A percentile compares a stretch with the other conserved stretches of the same genome.
These are phyloP conservation scores for Bimastos eiseni DNA, from an alignment of 2,888 invertebrate species.

Conservation along the genomic window DNA sequence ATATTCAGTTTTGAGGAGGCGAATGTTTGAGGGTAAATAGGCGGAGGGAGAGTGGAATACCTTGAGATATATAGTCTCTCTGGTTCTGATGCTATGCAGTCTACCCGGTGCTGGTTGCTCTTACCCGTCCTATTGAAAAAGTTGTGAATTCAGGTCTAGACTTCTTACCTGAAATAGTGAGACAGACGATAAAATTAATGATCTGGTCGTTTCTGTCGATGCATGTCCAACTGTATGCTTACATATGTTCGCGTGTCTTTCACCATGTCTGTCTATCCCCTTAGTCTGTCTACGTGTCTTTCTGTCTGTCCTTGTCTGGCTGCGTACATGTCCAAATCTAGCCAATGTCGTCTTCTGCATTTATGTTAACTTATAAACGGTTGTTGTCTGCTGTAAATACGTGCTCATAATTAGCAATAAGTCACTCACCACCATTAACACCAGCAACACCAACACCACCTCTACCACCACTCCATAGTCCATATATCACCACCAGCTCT, in stretches of 20 bases:
- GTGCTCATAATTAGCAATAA: conserved; percentile 13
- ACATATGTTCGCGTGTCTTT: not conserved
- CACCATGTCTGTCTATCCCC: not conserved
- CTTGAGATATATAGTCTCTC: not conserved
- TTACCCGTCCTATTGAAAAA: not conserved
- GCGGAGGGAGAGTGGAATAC: not conserved
- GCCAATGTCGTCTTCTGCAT: not conserved
- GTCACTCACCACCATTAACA: not conserved
- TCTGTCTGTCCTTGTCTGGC: not conserved
- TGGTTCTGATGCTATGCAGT: not conserved
- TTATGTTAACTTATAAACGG: not conserved
- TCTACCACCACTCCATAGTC: no score
- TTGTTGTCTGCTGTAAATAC: conserved; percentile 13
- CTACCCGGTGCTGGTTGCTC: not conserved
- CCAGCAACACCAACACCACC: no score
- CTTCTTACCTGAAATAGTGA: not conserved
- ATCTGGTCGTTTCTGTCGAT: no score
- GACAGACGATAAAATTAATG: not conserved
- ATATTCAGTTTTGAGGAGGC: no score
- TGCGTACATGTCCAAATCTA: not conserved
- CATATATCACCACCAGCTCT: no score
- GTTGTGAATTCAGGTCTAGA: not conserved
- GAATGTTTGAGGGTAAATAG: not conserved
- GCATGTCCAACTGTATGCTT: no score
- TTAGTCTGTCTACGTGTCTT: not conserved